Evolutionary conservation across 2,113 vertebrate genomes (phyloP), one percentile per base, ranked within the genome.

Genomic region (Jacana jacana): DNA sequence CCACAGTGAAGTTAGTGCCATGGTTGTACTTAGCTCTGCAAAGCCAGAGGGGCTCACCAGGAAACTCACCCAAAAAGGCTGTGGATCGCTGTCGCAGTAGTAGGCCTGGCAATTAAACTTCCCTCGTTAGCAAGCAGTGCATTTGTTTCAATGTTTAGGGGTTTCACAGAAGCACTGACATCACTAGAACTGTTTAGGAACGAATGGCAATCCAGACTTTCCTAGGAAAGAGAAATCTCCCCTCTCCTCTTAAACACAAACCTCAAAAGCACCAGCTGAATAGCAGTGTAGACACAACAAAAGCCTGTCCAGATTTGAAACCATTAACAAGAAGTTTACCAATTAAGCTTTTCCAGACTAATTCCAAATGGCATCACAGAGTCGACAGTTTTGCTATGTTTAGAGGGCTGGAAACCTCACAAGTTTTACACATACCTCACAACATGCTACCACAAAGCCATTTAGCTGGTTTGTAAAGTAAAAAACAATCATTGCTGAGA

Each of bases 401-500:
- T 6, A 65, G 33, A 69, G 11, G 22, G 55, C n/a, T 85, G 28
- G 28, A 75, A 85, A 22, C 14, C 60, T 8, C n/a, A 58, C 6
- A 70, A 39, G 31, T 20, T 88, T 30, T 19, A 68, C 13, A 55
- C 9, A 9, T 7, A 7, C 7, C 68, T 22, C 16, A 39, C 23
- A 58, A 18, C 13, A 55, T 10, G 37, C 7, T 27, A 55, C 0
- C 0, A 39, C 5, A 3, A 89, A 80, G 23, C n/a, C 49, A 61
- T 16, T 80, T 13, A 7, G 25, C 11, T 33, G 44, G 10, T n/a
- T 65, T 0, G 0, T 54, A 42, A 92, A 90, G 17, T 33, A 87
- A 81, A 77, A 79, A 80, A 31, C 9, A 0, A 65, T 11, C 33
- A 48, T 1, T 61, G 70, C n/a, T 9, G 6, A 76, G 4, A 6